Evolutionary conservation across 2,888 invertebrate species (phyloP).

Genomic region (Acrobasis repandana): DNA sequence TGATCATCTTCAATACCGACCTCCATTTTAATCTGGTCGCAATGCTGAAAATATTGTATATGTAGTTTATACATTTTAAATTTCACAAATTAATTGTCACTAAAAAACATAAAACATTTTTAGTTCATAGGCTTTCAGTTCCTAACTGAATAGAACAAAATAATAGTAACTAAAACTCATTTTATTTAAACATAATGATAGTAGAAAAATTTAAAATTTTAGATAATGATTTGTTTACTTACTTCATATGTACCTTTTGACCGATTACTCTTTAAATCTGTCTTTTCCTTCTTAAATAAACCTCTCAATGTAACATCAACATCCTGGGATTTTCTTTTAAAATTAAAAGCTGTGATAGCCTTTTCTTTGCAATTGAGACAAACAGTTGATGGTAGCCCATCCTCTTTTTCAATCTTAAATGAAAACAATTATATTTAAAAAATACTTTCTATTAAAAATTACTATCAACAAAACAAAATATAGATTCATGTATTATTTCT

Average conservation of each 20-base stretch:
- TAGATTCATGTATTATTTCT: too few species aligned
- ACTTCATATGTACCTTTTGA: constrained; percentile 3
- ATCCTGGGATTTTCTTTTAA: constrained; percentile 64
- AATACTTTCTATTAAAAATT: too few species aligned
- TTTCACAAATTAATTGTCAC: too few species aligned
- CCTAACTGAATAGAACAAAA: too few species aligned
- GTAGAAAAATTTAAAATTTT: not conserved
- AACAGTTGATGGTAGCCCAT: constrained; percentile 68
- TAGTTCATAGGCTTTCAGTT: too few species aligned
- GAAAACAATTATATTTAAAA: not conserved
- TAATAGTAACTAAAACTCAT: too few species aligned
- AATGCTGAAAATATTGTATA: constrained; percentile 34
- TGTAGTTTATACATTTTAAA: not conserved
- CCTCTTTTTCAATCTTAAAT: constrained; percentile 60
- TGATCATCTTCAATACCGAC: constrained; percentile 42
- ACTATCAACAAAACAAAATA: too few species aligned
- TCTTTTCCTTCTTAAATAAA: constrained; percentile 48
- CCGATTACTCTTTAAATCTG: constrained; percentile 20
- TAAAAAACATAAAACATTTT: too few species aligned
- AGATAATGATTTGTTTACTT: not conserved
- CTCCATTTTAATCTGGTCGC: constrained; percentile 55
- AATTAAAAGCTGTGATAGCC: constrained; percentile 63
- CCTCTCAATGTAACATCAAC: constrained; percentile 56
- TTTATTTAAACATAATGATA: too few species aligned
- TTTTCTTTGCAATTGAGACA: constrained; percentile 65